Base-by-base conservation (phyloP, 2,888 invertebrate species). In the Entomobrya proxima region DNA sequence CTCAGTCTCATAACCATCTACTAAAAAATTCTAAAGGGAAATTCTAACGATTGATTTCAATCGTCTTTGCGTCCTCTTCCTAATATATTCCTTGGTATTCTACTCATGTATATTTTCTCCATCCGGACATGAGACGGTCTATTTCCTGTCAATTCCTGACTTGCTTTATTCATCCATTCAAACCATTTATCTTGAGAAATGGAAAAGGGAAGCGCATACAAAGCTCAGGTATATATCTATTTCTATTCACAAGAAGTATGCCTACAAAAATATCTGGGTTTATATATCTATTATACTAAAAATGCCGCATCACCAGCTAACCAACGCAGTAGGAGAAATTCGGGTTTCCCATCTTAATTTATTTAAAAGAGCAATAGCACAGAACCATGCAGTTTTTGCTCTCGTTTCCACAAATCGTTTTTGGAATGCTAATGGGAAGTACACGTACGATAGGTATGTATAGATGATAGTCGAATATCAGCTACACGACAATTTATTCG, bases 141-240 rank as follows among this genome's bases (percentile, higher is more conserved):
- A 76, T 76, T 76, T 76, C 76, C 76, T 76, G 76, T 58, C 58
- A 76, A 76, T 76, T 76, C 76, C 40, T 32, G 35, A 37, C 58
- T 50, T 27, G 30, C 58, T 40, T 58, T 58, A 58, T 76, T 58
- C 58, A 58, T 40, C 35, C 50, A 50, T 50, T 32, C 52, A 74
- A 32, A 40, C 50, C 18, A 74, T 52, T 52, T 52, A 32, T 72
- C 72, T 40, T 69, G 40, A 27, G 69, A 69, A 44, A 69, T 69
- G 44, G 69, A 69, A 27, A 67, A 40, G 40, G 37, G 67, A 69
- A 69, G 30, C 44, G 27, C 27, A 27, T 27, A 30, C 13, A 27
- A 44, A 69, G 67, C 11, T 2, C 40, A 40, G 9, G 58, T 58
- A 58, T 58, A 35, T 3, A 13, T 21, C 6, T 47, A 3, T n/a